phyloP scores from a whole-genome alignment of 2,888 invertebrate species.

The Drosophila atripex region DNA sequence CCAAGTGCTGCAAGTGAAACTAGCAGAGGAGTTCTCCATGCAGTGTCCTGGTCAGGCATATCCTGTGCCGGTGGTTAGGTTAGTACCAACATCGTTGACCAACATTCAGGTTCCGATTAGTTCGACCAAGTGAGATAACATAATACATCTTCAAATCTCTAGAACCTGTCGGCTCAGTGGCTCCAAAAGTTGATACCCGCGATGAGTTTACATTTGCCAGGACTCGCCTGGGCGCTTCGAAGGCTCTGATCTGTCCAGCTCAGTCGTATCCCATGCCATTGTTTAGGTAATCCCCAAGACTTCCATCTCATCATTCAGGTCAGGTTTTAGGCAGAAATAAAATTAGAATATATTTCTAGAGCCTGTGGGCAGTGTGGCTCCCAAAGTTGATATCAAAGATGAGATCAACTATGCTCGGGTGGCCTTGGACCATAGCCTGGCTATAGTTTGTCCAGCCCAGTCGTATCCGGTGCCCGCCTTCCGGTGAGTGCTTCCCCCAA shows the following conservation, averaged over 20 bases:
- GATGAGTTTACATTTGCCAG: conserved; percentile 85
- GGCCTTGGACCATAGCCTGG: conserved; percentile 85
- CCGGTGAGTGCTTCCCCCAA: conserved; percentile 52
- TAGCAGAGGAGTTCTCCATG: conserved; percentile 86
- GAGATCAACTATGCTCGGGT: conserved; percentile 85
- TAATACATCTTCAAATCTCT: not conserved
- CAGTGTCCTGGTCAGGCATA: conserved; percentile 91
- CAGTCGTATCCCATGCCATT: conserved; percentile 84
- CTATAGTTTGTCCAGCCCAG: conserved; percentile 88
- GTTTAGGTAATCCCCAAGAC: conserved; percentile 78
- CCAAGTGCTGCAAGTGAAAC: conserved; percentile 84
- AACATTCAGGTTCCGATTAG: conserved; percentile 56
- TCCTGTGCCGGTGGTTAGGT: conserved; percentile 90
- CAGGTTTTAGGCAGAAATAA: not conserved
- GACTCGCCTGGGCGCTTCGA: conserved; percentile 73
- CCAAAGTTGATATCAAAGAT: conserved; percentile 89
- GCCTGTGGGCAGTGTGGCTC: conserved; percentile 85
- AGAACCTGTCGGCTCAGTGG: conserved; percentile 85
- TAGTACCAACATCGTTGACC: conserved; percentile 17
- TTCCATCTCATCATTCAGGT: conserved; percentile 40
- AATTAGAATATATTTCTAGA: conserved; percentile 70
- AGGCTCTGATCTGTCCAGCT: conserved; percentile 89
- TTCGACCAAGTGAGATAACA: not conserved
- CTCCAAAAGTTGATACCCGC: conserved; percentile 88
- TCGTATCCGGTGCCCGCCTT: conserved; percentile 65